These are phyloP conservation scores for Clarias magur DNA, from an alignment of 2,113 vertebrate genomes.

Conservation along the genomic window DNA sequence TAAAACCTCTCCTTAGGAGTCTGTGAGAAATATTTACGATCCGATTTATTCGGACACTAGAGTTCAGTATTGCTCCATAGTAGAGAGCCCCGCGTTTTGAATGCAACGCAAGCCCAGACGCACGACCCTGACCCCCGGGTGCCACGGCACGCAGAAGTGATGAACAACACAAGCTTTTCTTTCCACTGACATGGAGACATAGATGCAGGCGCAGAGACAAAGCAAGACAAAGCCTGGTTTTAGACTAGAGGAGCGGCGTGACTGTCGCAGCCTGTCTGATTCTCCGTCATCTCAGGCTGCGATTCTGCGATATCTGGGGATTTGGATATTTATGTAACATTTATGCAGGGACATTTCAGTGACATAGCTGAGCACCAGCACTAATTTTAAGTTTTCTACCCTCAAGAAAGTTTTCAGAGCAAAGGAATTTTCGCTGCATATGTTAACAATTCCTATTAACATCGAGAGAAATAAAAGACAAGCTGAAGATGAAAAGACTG, in stretches of 20 bases:
- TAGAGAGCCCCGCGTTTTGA: constrained; percentile 2
- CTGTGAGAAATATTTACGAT: not conserved
- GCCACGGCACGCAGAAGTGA: not conserved
- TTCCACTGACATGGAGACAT: not conserved
- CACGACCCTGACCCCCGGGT: constrained; percentile 56
- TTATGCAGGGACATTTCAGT: not conserved
- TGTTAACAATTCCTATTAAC: no score
- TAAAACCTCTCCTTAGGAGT: not conserved
- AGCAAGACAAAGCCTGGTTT: not conserved
- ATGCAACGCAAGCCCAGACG: constrained; percentile 21
- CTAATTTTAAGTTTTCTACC: no score
- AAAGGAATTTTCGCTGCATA: no score
- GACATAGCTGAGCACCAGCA: not conserved
- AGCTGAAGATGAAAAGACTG: not conserved
- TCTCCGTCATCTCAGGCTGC: not conserved
- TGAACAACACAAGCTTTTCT: constrained; percentile 24
- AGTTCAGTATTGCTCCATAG: constrained; percentile 57
- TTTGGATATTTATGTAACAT: not conserved
- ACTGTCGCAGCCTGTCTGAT: not conserved
- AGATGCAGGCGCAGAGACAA: not conserved
- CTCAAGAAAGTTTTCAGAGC: not conserved
- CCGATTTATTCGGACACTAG: constrained; percentile 44
- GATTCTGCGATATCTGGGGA: not conserved
- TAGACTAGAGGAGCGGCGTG: not conserved
- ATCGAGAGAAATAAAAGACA: no score